phyloP scores from a whole-genome alignment of 2,113 vertebrate species.

The Datnioides undecimradiatus region DNA sequence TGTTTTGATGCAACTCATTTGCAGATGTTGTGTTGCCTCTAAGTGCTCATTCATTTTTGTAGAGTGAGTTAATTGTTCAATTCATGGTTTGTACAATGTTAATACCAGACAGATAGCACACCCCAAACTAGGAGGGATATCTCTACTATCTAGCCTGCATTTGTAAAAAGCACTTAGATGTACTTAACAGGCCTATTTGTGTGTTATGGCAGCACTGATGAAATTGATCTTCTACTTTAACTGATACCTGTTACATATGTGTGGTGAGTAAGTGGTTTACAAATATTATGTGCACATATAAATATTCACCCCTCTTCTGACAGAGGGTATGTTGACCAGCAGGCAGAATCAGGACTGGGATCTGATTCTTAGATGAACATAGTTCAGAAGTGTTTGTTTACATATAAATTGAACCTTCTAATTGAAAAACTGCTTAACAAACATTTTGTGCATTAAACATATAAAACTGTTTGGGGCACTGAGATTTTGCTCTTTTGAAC shows the following conservation, averaged over 20 bases:
- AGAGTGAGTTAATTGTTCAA: too few species aligned
- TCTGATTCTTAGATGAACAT: not conserved
- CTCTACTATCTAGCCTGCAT: not conserved
- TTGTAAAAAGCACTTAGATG: not conserved
- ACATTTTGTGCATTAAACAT: not conserved
- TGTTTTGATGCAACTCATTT: not conserved
- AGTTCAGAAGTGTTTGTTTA: not conserved
- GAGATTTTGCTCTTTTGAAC: constrained; percentile 28
- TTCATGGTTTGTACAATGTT: not conserved
- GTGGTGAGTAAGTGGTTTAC: too few species aligned
- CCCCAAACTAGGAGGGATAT: not conserved
- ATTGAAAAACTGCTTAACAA: constrained; percentile 30
- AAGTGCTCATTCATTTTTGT: too few species aligned
- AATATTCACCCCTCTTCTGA: not conserved
- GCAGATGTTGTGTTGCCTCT: not conserved
- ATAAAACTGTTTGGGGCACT: not conserved
- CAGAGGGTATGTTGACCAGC: not conserved
- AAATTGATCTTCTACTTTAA: too few species aligned
- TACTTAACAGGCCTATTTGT: not conserved
- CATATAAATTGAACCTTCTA: constrained; percentile 3
- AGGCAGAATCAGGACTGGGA: not conserved
- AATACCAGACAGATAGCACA: not conserved
- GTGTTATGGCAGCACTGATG: not conserved
- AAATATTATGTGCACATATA: not conserved
- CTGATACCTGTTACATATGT: too few species aligned